Conservation (phyloP, 2,888 invertebrate genomes). For the Acanthosoma haemorrhoidale region DNA sequence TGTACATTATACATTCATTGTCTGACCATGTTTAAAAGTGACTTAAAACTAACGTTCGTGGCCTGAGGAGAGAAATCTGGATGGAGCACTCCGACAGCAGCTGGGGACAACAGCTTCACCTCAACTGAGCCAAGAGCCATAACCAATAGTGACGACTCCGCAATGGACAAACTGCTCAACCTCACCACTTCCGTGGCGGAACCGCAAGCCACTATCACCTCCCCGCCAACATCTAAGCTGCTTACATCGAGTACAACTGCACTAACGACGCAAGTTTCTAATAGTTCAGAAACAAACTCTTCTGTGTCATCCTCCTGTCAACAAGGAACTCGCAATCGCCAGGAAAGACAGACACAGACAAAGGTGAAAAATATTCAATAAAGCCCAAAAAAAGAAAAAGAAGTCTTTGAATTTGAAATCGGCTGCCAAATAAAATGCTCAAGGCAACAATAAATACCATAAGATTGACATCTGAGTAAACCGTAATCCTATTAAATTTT, state of each 20-base stretch:
- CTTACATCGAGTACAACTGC: not conserved
- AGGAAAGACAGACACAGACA: too few species aligned
- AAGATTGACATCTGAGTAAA: too few species aligned
- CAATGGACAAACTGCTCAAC: conserved; percentile 40
- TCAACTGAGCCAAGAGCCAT: not conserved
- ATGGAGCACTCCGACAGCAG: conserved; percentile 15
- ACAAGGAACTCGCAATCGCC: too few species aligned
- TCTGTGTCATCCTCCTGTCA: not conserved
- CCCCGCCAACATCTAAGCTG: not conserved
- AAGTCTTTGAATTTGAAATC: too few species aligned
- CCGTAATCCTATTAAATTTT: too few species aligned
- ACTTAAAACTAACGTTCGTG: too few species aligned
- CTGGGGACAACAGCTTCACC: not conserved
- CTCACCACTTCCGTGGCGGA: conserved; percentile 3
- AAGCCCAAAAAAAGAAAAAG: too few species aligned
- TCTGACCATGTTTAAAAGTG: too few species aligned
- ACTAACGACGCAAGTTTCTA: not conserved
- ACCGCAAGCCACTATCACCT: not conserved
- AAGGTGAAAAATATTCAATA: too few species aligned
- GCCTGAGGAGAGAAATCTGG: conserved; percentile 32
- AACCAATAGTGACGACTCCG: conserved; percentile 34
- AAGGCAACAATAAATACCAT: too few species aligned
- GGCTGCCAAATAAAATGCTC: too few species aligned
- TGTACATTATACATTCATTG: too few species aligned
- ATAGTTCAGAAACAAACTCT: conserved; percentile 5